A percentile compares a stretch with the other conserved stretches of the same genome.
phyloP scores from a whole-genome alignment of 2,113 vertebrate genomes.

The Notiomystis cincta region DNA sequence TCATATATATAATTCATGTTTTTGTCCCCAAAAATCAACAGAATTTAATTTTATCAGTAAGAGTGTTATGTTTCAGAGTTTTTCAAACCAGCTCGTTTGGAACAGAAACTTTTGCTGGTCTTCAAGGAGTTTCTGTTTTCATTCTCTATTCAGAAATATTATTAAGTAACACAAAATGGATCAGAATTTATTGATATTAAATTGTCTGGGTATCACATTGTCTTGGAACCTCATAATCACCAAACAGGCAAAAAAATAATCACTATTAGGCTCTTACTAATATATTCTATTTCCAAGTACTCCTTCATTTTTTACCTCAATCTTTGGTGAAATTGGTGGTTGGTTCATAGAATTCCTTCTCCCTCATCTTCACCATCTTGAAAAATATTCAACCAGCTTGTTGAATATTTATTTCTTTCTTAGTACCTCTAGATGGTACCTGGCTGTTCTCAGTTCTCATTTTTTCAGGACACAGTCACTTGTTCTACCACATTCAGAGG shows the following conservation, averaged over 20 bases:
- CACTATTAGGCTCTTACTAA: accelerated
- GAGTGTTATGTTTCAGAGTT: neutral
- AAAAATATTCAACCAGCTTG: neutral
- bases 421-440: neutral
- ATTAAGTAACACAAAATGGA: neutral
- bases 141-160: neutral
- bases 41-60: neutral
- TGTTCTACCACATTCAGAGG: neutral
- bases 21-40: neutral
- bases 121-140: neutral
- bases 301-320: neutral
- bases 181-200: neutral
- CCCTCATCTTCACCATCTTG: neutral
- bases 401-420: neutral
- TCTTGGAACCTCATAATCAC: neutral
- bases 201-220: neutral
- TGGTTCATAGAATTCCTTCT: neutral
- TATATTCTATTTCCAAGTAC: neutral
- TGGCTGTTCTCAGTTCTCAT: neutral
- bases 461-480: neutral
- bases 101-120: neutral
- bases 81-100: neutral
- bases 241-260: neutral
- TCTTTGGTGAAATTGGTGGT: neutral
- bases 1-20: neutral